Evolutionary conservation across 2,797 vertebrate species (phyloP), one percentile per base, ranked within the genome.

Genomic region (Simalia tracyae): DNA sequence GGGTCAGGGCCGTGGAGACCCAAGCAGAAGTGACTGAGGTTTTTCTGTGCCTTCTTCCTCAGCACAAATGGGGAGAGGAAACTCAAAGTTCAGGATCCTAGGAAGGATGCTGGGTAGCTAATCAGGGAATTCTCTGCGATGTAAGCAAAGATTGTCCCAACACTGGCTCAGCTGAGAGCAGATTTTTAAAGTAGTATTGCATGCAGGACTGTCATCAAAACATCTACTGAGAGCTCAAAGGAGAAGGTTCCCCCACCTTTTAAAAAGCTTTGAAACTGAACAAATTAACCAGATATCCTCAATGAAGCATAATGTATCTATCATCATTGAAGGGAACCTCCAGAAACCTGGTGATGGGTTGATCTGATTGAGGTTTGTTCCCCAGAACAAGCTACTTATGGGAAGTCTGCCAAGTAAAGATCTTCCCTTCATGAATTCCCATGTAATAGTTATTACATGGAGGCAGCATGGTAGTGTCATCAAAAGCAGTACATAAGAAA

Each of bases 101-200:
- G 17, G 46, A 84, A 54, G 24, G 28, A 54, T 14, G 46, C 31
- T 28, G 24, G 17, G 14, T 19, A 68, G 24, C 5, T 6, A 42
- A 61, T 22, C 31, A 64, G 15, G 56, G 15, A 9, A 64, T 64
- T 22, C 10, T 3, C 10, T 28, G 76, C 63, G 50, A 84, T 12
- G 24, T 42, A 89, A 66, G 61, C 61, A 59, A 88, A 92, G 91
- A 68, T 66, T 85, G 81, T 50, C 76, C 81, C n/a, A 66, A 63
- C 31, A 59, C 31, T 46, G n/a, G 22, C 31, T 81, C 46, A 63
- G 46, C 87, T 15, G 59, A 66, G 15, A 76, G 14, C 24, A 14
- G 31, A 59, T 85, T 57, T 64, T 26, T 54, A 85, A 68, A 91
- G 57, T 31, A 5, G 24, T 59, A 22, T 17, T 10, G 14, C n/a